Evolutionary conservation across 2,113 vertebrate species (phyloP).

Genomic region (Ciconia maguari): DNA sequence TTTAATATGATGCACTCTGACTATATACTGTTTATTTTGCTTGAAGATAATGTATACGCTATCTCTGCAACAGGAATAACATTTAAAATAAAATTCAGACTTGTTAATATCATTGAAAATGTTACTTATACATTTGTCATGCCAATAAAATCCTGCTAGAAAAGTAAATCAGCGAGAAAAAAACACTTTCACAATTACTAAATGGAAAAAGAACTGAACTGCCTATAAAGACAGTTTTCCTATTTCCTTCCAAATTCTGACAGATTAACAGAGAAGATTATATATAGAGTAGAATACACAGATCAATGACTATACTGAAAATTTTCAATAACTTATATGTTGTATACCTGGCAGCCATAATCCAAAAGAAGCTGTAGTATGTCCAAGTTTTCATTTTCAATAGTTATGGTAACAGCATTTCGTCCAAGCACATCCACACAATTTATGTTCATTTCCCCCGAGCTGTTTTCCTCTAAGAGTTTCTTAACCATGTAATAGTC

Average conservation of each 20-base stretch:
- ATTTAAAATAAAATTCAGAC: not conserved
- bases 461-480: conserved; percentile 92
- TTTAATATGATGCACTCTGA: not conserved
- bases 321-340: not conserved
- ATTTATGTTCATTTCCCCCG: conserved; percentile 95
- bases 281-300: not conserved
- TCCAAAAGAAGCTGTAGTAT: conserved; percentile 95
- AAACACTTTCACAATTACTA: not conserved
- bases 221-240: not conserved
- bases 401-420: conserved; percentile 94
- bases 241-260: not conserved
- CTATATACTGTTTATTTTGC: not conserved
- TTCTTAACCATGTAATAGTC: conserved; percentile 99
- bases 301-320: not conserved
- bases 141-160: not conserved
- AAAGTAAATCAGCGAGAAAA: not conserved
- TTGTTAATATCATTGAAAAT: not conserved
- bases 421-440: conserved; percentile 95
- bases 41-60: not conserved
- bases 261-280: not conserved
- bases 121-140: not conserved
- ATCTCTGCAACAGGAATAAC: not conserved
- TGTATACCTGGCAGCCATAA: conserved; percentile 92
- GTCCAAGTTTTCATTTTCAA: conserved; percentile 97
- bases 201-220: not conserved